Evolutionary conservation across 2,888 invertebrate genomes (phyloP), one percentile per base, ranked within the genome.

Genomic region (Drosophila niveifrons): DNA sequence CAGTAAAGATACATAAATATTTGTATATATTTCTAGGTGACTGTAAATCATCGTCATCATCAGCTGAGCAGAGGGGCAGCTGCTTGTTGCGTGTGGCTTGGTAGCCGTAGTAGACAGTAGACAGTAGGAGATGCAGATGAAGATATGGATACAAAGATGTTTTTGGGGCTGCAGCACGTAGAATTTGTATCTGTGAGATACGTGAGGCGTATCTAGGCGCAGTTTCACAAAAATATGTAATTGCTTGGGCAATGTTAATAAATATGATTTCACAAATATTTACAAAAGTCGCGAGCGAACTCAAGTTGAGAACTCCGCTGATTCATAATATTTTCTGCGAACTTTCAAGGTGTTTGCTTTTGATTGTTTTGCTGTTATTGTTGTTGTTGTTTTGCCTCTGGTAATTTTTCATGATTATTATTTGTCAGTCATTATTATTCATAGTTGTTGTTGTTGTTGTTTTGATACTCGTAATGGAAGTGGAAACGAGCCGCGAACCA

Each of bases 321-420:
- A 82, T 64, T 88, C 75, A 87, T 76, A 55, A 63, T 44, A 58
- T 59, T 72, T 83, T 82, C 79, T 69, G 75, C 69, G 68, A 82
- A 48, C 48, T 58, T 79, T 86, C 71, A 75, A 84, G 89, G 84
- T 86, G 80, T 72, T 70, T 55, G 41, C 51, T 66, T 23, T 23
- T 72, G 57, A 63, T 68, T 80, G 67, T 59, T 75, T 75, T 75
- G 69, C 56, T 69, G 31, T 48, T 44, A 13, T 68, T 77, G 55
- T 68, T 67, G 47, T 75, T 55, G 44, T 46, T 73, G 56, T 61
- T 73, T 73, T 77, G 81, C 63, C 72, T 66, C 68, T 63, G 71
- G 72, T 76, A 78, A 81, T 84, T 88, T 73, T 79, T 85, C 74
- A 76, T 80, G 71, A 76, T 72, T 78, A 81, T 78, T 78, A 81